Conservation (phyloP, 2,888 invertebrate species). For the Azorinus chamasolen region DNA sequence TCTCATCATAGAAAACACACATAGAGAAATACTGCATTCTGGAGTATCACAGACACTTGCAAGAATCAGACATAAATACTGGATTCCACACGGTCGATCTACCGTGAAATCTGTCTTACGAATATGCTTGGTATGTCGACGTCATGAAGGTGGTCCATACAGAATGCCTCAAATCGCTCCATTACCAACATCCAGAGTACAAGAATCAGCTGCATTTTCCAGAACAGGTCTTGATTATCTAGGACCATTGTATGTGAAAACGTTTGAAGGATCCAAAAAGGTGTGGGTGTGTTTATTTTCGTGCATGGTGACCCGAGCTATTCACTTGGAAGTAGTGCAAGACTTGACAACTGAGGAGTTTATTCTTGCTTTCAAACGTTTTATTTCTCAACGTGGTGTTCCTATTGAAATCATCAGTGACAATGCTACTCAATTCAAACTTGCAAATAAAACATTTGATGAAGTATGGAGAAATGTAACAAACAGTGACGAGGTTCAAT, state of each 20-base stretch:
- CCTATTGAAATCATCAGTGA: conserved; percentile 19
- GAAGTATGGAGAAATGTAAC: neutral
- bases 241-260: conserved; percentile 23
- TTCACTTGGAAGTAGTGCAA: conserved; percentile 26
- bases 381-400: conserved; percentile 17
- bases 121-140: conserved; percentile 23
- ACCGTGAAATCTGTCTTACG: conserved; percentile 13
- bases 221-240: conserved; percentile 27
- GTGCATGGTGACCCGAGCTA: conserved; percentile 28
- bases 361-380: conserved; percentile 18
- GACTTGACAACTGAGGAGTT: conserved; percentile 29
- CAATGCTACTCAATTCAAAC: conserved; percentile 27
- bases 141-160: conserved; percentile 27
- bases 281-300: conserved; percentile 35
- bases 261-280: neutral
- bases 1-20: conserved; percentile 21
- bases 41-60: conserved; percentile 27
- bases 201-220: conserved; percentile 17
- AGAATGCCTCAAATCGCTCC: conserved; percentile 37
- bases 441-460: conserved; percentile 9
- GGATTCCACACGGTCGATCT: conserved; percentile 34
- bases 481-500: conserved; percentile 16
- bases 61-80: conserved; percentile 15
- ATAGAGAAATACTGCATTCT: conserved; percentile 27
- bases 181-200: conserved; percentile 26